Conservation (phyloP, 2,797 vertebrate species). For the Octomys mimax region DNA sequence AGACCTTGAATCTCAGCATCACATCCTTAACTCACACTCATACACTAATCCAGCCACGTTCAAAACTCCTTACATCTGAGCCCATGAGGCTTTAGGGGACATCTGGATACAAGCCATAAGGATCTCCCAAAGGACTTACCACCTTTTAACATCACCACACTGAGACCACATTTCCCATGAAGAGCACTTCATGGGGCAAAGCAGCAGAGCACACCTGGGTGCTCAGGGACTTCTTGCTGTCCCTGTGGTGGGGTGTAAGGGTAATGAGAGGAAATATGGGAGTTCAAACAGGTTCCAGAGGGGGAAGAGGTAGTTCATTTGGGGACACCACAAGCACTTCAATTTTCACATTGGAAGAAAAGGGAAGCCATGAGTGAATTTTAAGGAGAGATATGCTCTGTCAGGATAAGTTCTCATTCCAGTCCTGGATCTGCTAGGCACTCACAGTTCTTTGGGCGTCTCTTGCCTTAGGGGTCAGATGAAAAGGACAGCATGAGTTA, state of each 20-base stretch:
- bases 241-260: neutral
- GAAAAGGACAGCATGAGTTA: too few relatives aligned
- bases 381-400: neutral
- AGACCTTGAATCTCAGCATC: neutral
- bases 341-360: neutral
- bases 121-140: neutral
- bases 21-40: neutral
- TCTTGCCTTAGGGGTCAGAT: neutral
- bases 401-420: neutral
- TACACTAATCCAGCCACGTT: neutral
- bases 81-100: neutral
- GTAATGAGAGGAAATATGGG: neutral
- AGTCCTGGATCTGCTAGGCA: neutral
- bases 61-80: neutral
- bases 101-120: neutral
- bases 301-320: fast-evolving
- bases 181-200: neutral
- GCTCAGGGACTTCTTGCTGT: neutral
- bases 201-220: neutral
- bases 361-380: neutral
- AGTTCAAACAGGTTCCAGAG: neutral
- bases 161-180: neutral
- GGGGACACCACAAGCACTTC: neutral
- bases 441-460: too few relatives aligned
- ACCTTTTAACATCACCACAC: neutral